Evolutionary conservation across 2,888 invertebrate species (phyloP).

Genomic region (Amblyteles armatorius): DNA sequence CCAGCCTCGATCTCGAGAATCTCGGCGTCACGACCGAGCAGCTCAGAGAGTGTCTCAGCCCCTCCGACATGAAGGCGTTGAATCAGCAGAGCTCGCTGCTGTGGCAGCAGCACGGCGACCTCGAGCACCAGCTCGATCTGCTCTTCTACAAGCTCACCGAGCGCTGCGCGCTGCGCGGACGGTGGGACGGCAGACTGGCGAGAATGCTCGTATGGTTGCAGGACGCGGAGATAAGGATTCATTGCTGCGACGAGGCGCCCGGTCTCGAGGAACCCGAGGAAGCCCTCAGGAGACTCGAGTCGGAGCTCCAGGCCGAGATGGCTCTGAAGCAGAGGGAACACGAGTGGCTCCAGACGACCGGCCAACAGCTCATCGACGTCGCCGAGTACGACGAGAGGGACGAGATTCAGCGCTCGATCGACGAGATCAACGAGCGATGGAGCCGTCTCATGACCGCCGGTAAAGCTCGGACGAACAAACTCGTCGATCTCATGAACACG

Average conservation of each 20-base stretch:
- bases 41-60: slow-evolving; percentile 93
- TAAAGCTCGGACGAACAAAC: slow-evolving; percentile 89
- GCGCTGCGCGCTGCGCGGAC: slow-evolving; percentile 89
- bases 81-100: slow-evolving; percentile 92
- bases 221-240: slow-evolving; percentile 87
- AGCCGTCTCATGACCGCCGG: slow-evolving; percentile 88
- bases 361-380: slow-evolving; percentile 88
- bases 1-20: slow-evolving; percentile 89
- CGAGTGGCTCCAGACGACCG: slow-evolving; percentile 91
- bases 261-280: slow-evolving; percentile 90
- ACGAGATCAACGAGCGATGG: slow-evolving; percentile 89
- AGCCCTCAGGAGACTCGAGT: slow-evolving; percentile 89
- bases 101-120: slow-evolving; percentile 92
- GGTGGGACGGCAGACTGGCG: slow-evolving; percentile 89
- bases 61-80: slow-evolving; percentile 92
- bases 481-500: slow-evolving; percentile 90
- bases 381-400: slow-evolving; percentile 87
- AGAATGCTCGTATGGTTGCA: slow-evolving; percentile 90
- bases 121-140: slow-evolving; percentile 91
- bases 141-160: slow-evolving; percentile 91
- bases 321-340: slow-evolving; percentile 91
- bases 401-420: slow-evolving; percentile 86
- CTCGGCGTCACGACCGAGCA: slow-evolving; percentile 92
- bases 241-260: slow-evolving; percentile 80
- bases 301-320: slow-evolving; percentile 91